Percentiles rank a stretch among this genome's conserved stretches.
phyloP scores from a whole-genome alignment of 1,140 invertebrate genomes.

The Pseudachorutes palmiensis region DNA sequence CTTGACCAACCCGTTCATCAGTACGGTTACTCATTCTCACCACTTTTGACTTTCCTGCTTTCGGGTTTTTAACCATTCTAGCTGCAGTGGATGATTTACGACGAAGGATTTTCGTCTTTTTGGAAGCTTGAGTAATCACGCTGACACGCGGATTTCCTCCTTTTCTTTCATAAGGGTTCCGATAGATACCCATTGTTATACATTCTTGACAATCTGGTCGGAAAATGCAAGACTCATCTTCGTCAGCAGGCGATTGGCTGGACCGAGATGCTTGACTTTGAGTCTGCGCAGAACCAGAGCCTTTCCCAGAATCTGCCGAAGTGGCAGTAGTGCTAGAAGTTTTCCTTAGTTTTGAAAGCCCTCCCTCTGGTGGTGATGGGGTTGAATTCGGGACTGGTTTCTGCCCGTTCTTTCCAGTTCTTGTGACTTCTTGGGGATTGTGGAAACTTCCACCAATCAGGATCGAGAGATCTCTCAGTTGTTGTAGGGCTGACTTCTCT shows the following conservation, averaged over 20 bases:
- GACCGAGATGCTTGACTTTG: constrained; percentile 12
- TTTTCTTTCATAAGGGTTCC: not conserved
- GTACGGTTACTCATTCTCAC: too few relatives aligned
- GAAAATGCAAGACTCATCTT: not conserved
- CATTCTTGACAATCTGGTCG: constrained; percentile 9
- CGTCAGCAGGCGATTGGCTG: not conserved
- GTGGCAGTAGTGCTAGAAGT: constrained; percentile 14
- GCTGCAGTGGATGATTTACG: too few relatives aligned
- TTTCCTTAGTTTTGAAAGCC: constrained; percentile 8
- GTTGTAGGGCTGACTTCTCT: constrained; percentile 27
- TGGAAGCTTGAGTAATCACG: too few relatives aligned
- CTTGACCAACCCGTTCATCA: too few relatives aligned
- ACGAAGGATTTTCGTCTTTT: too few relatives aligned
- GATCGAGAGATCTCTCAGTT: constrained; percentile 30
- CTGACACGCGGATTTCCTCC: too few relatives aligned
- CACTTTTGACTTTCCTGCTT: too few relatives aligned
- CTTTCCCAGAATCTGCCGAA: constrained; percentile 34
- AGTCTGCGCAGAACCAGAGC: constrained; percentile 28
- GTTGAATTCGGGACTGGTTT: not conserved
- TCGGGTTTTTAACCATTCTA: too few relatives aligned
- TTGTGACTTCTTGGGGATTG: not conserved
- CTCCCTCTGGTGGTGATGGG: constrained; percentile 1
- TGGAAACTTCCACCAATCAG: constrained; percentile 33
- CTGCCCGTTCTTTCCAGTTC: not conserved
- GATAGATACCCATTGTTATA: not conserved